Evolutionary conservation across 2,113 vertebrate species (phyloP), one percentile per base, ranked within the genome.

Genomic region (Muscicapa adusta): DNA sequence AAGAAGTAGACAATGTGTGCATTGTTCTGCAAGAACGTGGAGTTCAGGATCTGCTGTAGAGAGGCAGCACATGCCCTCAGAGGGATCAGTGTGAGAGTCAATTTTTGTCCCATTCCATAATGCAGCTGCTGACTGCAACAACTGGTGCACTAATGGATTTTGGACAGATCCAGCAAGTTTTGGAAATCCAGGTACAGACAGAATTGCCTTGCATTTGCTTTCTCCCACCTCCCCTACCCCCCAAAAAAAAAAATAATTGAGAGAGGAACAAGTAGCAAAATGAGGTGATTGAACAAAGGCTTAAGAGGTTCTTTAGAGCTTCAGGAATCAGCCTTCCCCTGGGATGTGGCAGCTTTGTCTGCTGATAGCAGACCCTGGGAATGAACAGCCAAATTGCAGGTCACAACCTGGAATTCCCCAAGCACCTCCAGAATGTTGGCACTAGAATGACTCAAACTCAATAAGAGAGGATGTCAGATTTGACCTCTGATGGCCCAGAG

Each of bases 371-470:
- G 79, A 63, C 48, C 91, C 92, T 95, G 90, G 83, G 88, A 96
- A 75, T 8, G 88, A 94, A 3, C 75, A 93, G 65, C 61, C 90
- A 95, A 90, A 96, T 91, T 96, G 76, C 88, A 91, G 96, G 93
- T 96, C 95, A 81, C 94, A 96, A 90, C 94, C 94, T 94, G 88
- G 93, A 96, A 96, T 93, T 96, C 94, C 95, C 95, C 68, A 61
- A 71, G 88, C 75, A 94, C 88, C 82, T 94, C 90, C 96, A 88
- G 68, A 86, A 93, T 77, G 85, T 86, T 63, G 86, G 85, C 68
- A 14, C 85, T 94, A 14, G 93, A 97, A 60, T 75, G 96, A 94
- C 92, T 97, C 88, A 36, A 91, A 91, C 90, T 94, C 95, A 95
- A 86, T 96, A 95, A 78, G 93, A 80, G 89, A 88, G 94, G 85